Evolutionary conservation across 2,113 vertebrate species (phyloP), one percentile per base, ranked within the genome.

Genomic region (Nannospalax galili): DNA sequence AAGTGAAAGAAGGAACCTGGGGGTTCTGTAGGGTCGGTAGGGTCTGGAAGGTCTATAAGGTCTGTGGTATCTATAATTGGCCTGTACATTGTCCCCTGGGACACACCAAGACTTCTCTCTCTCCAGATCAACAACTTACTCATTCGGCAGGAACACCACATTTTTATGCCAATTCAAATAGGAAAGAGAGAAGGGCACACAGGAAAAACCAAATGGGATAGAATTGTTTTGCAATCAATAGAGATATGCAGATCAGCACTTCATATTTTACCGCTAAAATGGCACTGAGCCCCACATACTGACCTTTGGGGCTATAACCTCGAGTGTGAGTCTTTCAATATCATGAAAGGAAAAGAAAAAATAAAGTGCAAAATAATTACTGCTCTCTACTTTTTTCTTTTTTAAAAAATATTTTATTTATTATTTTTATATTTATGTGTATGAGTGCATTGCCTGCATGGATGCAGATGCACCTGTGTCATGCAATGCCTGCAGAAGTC

Each of bases 101-200:
- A 90, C 37, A 26, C 65, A 65, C 24, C n/a, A 62, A 48, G 86
- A 79, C 64, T 74, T 24, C 19, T 12, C 17, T 7, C 3, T 15
- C 65, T 16, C 42, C 14, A 74, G 45, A 88, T 77, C 74, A 89
- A 64, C 10, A 67, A 15, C 52, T 88, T 72, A 90, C 62, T 94
- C 37, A 73, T 72, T 85, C 88, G 93, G 84, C 72, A 60, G 90
- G 90, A 92, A 60, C 15, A 67, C 58, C 52, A 12, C 1, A 28
- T 56, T 80, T 73, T 56, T 35, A 16, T 26, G 92, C 77, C 93
- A 96, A 32, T 64, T 90, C 88, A 97, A 84, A 97, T 24, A 90
- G 62, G 40, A 93, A 90, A 88, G 62, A 93, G 58, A 89, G 80
- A 90, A 73, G 11, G 9, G 7, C 35, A 40, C 10, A 65, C 19